These are phyloP conservation scores for Globodera rostochiensis DNA, from an alignment of 1,140 invertebrate species.

Conservation along the genomic window DNA sequence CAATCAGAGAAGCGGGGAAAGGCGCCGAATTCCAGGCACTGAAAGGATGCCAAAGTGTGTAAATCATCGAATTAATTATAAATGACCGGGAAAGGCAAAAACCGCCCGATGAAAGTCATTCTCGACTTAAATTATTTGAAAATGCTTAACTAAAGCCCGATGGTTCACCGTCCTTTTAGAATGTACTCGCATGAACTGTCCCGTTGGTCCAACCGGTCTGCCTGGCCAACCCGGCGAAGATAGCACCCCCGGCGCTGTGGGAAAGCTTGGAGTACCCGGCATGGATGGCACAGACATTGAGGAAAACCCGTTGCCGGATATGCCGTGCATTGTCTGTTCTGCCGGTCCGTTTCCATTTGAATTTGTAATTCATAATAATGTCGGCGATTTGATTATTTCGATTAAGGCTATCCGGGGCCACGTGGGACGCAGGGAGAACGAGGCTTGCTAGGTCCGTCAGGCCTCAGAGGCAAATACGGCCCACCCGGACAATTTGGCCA, in stretches of 20 bases:
- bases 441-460: slow-evolving; percentile 29
- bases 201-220: slow-evolving; percentile 24
- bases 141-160: too few species aligned
- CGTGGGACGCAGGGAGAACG: slow-evolving; percentile 40
- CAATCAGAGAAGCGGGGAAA: background rate
- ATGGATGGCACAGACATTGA: slow-evolving; percentile 25
- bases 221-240: slow-evolving; percentile 27
- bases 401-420: slow-evolving; percentile 30
- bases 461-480: slow-evolving; percentile 29
- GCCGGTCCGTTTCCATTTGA: slow-evolving; percentile 20
- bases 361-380: too few species aligned
- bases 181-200: slow-evolving; percentile 29
- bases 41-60: slow-evolving; percentile 6
- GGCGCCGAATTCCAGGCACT: slow-evolving; percentile 5
- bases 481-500: slow-evolving; percentile 29
- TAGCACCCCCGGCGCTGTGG: slow-evolving; percentile 28
- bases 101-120: background rate
- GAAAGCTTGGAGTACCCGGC: slow-evolving; percentile 24
- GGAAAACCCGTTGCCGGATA: slow-evolving; percentile 10
- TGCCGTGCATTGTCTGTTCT: slow-evolving; percentile 43
- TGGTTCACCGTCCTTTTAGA: slow-evolving; percentile 7
- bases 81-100: background rate
- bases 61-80: background rate
- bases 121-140: too few species aligned
- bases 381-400: too few species aligned